phyloP scores from a whole-genome alignment of 2,797 vertebrate genomes.

The Mionectes olivaceus region DNA sequence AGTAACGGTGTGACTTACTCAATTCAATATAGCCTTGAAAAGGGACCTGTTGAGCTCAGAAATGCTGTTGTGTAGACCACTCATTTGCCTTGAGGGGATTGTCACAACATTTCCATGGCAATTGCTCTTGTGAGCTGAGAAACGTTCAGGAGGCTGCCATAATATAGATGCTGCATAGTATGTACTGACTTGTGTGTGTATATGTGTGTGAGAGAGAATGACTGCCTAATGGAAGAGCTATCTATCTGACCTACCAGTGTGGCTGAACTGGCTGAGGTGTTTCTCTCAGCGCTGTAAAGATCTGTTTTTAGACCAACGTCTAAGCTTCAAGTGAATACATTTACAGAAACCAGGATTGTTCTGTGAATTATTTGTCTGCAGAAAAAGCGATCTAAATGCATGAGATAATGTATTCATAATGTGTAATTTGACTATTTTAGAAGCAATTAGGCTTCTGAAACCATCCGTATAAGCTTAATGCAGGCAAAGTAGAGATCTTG shows the following conservation, averaged over 20 bases:
- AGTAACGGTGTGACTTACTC: constrained; percentile 60
- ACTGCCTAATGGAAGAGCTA: not conserved
- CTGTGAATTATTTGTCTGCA: constrained; percentile 32
- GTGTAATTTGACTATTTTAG: constrained; percentile 30
- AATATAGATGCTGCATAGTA: constrained; percentile 2
- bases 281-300: not conserved
- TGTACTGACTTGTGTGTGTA: not conserved
- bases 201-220: not conserved
- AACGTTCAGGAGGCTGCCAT: constrained; percentile 39
- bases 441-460: constrained; percentile 36
- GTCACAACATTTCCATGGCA: constrained; percentile 66
- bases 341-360: constrained; percentile 29
- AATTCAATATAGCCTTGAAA: constrained; percentile 68
- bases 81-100: constrained; percentile 50
- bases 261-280: not conserved
- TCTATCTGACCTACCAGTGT: not conserved
- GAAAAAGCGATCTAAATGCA: constrained; percentile 13
- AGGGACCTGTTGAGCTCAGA: constrained; percentile 57
- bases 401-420: constrained; percentile 35
- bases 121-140: constrained; percentile 57
- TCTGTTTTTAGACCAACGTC: not conserved
- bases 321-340: not conserved
- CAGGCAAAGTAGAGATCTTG: constrained; percentile 19
- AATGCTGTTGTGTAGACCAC: constrained; percentile 68
- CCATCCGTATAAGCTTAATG: not conserved